Evolutionary conservation across 2,113 vertebrate genomes (phyloP).

Genomic region (Mugil cephalus): DNA sequence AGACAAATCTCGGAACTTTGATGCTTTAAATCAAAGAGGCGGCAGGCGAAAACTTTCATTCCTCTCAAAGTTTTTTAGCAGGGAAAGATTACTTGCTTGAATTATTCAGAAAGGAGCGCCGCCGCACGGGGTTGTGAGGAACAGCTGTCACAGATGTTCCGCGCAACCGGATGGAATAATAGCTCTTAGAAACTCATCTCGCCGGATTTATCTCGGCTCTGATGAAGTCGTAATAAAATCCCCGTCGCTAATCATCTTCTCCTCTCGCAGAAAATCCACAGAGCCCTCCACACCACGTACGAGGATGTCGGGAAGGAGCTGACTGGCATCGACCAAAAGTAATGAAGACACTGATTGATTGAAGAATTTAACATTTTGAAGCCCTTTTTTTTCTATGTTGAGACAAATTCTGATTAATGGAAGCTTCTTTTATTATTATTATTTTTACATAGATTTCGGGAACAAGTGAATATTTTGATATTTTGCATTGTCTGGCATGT

Average conservation of each 20-base stretch:
- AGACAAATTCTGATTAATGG: not conserved
- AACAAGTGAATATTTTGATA: too few species aligned
- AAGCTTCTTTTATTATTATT: too few species aligned
- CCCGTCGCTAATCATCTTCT: slow-evolving; percentile 1
- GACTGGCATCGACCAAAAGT: slow-evolving; percentile 75
- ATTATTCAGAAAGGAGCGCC: slow-evolving; percentile 40
- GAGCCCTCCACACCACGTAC: slow-evolving; percentile 87
- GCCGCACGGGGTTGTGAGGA: slow-evolving; percentile 14
- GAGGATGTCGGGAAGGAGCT: slow-evolving; percentile 79
- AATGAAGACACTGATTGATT: slow-evolving; percentile 26
- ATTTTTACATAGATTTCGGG: too few species aligned
- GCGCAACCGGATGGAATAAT: slow-evolving; percentile 35
- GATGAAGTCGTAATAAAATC: slow-evolving; percentile 21
- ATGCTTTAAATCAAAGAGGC: slow-evolving; percentile 23
- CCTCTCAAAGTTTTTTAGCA: slow-evolving; percentile 5
- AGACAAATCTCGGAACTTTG: slow-evolving; percentile 12
- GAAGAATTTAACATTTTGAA: not conserved
- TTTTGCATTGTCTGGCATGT: too few species aligned
- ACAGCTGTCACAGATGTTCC: slow-evolving; percentile 29
- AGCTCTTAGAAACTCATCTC: slow-evolving; percentile 29
- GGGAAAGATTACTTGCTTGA: slow-evolving; percentile 34
- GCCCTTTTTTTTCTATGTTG: not conserved
- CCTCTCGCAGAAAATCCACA: slow-evolving; percentile 90
- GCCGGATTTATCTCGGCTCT: slow-evolving; percentile 18
- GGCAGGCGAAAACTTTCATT: slow-evolving; percentile 30